Conservation (phyloP, 2,797 vertebrate genomes). For the Psittacula derbiana region DNA sequence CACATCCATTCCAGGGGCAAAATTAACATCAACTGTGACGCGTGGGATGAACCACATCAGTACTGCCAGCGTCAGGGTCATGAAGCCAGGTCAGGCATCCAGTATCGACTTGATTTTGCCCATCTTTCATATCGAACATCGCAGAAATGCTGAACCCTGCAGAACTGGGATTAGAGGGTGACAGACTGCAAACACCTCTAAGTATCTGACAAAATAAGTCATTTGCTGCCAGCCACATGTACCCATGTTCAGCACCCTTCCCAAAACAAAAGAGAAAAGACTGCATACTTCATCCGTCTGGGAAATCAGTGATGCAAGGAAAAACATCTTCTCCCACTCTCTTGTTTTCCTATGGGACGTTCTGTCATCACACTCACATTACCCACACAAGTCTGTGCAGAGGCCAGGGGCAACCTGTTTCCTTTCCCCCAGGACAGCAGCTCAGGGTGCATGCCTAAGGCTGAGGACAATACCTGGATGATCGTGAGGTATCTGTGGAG, state of each 20-base stretch:
- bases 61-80: neutral
- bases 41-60: neutral
- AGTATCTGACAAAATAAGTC: neutral
- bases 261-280: neutral
- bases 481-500: neutral
- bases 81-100: neutral
- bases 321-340: neutral
- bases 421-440: neutral
- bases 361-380: neutral
- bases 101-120: neutral
- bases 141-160: neutral
- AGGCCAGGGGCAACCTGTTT: neutral
- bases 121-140: neutral
- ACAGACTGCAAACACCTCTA: neutral
- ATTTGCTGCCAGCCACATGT: neutral
- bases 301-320: neutral
- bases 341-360: neutral
- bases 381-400: accelerated
- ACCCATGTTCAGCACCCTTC: neutral
- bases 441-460: accelerated
- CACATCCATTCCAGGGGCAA: neutral
- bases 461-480: neutral
- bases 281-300: neutral
- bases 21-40: neutral
- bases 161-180: neutral